These are phyloP conservation scores for Scomber scombrus DNA, from an alignment of 2,113 vertebrate species.

Conservation along the genomic window DNA sequence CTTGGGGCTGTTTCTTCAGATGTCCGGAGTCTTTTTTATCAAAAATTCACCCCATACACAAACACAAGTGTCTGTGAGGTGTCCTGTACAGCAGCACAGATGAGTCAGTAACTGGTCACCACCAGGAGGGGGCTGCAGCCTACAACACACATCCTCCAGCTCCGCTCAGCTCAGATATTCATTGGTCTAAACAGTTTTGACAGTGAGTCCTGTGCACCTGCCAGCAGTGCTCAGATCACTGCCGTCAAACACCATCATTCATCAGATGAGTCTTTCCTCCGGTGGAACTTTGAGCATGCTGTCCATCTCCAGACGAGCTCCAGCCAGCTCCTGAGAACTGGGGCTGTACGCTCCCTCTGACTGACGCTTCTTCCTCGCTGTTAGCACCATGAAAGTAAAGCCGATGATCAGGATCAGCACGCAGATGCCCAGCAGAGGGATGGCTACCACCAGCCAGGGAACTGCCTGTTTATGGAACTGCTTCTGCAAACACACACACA, in stretches of 20 bases:
- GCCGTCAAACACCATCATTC: background rate
- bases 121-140: constrained; percentile 32
- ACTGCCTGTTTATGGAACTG: constrained; percentile 77
- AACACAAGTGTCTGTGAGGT: too few species aligned
- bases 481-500: constrained; percentile 84
- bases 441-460: constrained; percentile 89
- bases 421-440: constrained; percentile 91
- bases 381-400: constrained; percentile 90
- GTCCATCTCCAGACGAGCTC: constrained; percentile 97
- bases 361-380: constrained; percentile 93
- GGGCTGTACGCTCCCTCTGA: constrained; percentile 96
- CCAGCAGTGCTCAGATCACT: constrained; percentile 3
- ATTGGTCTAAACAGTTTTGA: background rate
- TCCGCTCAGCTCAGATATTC: background rate
- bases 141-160: background rate
- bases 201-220: constrained; percentile 29
- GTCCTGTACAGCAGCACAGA: background rate
- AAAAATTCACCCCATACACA: background rate
- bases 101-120: constrained; percentile 14
- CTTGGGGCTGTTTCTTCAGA: background rate
- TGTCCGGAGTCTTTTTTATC: background rate
- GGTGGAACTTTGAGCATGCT: constrained; percentile 96
- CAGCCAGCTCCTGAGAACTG: constrained; percentile 94
- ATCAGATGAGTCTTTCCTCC: constrained; percentile 92
- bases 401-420: constrained; percentile 87